Evolutionary conservation across 2,113 vertebrate species (phyloP), one percentile per base, ranked within the genome.

Genomic region (Trichomycterus rosablanca): DNA sequence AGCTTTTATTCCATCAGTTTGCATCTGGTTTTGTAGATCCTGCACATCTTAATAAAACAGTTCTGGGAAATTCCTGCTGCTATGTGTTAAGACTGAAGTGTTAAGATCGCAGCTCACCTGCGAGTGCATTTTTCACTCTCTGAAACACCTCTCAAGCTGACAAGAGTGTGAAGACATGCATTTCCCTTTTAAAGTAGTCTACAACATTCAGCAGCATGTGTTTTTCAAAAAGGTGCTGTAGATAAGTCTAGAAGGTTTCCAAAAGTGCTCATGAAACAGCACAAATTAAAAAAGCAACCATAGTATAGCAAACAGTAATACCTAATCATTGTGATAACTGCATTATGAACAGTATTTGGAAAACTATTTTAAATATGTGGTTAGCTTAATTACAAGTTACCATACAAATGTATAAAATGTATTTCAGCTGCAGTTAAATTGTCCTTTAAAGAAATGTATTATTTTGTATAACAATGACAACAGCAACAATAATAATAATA

Each of bases 51-150:
- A 66, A 62, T 58, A 51, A 68, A 59, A n/a, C 45, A 63, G 19
- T 58, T 48, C 58, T 67, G 59, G 72, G 72, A 70, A 59, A 63
- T 62, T n/a, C 72, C 72, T 63, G 58, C 59, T 53, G 42, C 35
- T 59, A 63, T 8, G 63, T 70, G 67, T 52, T 59, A 64, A 65
- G 24, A 46, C n/a, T n/a, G n/a, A 60, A 63, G 54, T 66, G 60
- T 60, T 50, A 59, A 51, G 54, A 59, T 74, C 67, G 32, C 72
- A 74, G 58, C 67, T 63, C 59, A 70, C 50, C 63, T 63, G 67
- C 67, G 64, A 54, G 59, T 67, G 53, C 54, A 60, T 67, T 67
- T 74, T 35, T 64, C 67, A 67, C 67, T 32, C 60, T 50, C 48
- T 59, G 53, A 59, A 59, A 74, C 63, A 74, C 67, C 54, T 70